Conservation (phyloP, 2,888 invertebrate genomes). For the Drosophila mimetica region DNA sequence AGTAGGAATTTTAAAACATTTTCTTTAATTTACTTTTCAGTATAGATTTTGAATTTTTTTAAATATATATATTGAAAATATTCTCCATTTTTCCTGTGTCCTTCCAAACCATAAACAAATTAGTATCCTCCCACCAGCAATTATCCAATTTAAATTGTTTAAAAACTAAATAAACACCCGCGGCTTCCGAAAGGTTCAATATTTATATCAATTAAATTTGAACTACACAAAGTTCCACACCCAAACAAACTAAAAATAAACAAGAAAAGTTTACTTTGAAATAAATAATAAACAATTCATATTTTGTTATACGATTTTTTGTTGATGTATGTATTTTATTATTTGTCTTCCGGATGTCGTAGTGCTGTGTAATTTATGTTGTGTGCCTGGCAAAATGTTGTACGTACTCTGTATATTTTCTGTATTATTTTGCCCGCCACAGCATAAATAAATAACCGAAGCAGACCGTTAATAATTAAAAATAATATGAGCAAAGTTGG, state of each 20-base stretch:
- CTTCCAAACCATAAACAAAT: no score
- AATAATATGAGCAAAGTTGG: constrained; percentile 23
- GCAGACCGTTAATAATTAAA: constrained; percentile 30
- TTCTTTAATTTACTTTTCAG: no score
- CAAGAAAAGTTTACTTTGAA: constrained; percentile 6
- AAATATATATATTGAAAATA: no score
- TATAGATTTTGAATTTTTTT: no score
- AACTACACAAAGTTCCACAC: not conserved
- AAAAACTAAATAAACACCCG: not conserved
- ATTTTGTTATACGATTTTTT: constrained; percentile 13
- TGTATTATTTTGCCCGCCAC: constrained; percentile 17
- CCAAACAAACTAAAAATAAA: constrained; percentile 7
- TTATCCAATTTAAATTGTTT: constrained; percentile 2
- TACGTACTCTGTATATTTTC: constrained; percentile 17
- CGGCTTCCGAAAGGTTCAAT: not conserved
- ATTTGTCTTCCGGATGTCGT: constrained; percentile 35
- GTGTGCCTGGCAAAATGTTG: constrained; percentile 32
- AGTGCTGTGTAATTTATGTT: constrained; percentile 32
- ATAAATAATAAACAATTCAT: constrained; percentile 38
- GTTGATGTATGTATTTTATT: constrained; percentile 8
- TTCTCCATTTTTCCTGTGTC: no score
- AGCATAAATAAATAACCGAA: constrained; percentile 25
- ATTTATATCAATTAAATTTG: constrained; percentile 24
- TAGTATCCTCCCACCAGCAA: no score
- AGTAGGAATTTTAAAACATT: no score